Base-by-base conservation (phyloP, 64 coral and sea anemone genomes). In the Pocillopora damicornis region DNA sequence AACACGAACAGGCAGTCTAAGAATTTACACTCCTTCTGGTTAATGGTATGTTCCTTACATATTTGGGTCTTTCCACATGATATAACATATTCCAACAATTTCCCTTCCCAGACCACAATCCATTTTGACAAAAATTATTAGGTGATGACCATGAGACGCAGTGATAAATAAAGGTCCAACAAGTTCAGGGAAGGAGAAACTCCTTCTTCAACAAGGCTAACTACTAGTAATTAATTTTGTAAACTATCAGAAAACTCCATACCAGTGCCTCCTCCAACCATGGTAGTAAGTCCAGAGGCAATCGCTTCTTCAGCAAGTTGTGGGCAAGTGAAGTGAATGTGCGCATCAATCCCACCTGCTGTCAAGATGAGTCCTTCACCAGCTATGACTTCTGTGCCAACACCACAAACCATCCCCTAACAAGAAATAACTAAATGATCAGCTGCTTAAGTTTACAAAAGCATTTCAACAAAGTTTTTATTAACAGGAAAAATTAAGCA, bases 221-320 rank as follows among this genome's bases (percentile, higher is more conserved):
- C 63, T 22, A 66, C 20, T 4, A 18, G 5, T 18, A 3, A 18
- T 22, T 20, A 20, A 26, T 25, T 7, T n/a, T 69, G 8, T 69
- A 22, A 30, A 1, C 0, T 71, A 13, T 15, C 11, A 20, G 0
- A 5, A 37, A 13, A 9, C 15, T 79, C 12, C 20, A 30, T 79
- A 94, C 88, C 92, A 90, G 88, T 94, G 73, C 88, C 88, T n/a
- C 92, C 92, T 45, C 92, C 88, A 35, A 94, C 82, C 92, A 94
- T 94, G 9, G 92, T 94, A 0, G 92, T 94, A 35, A 94, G 81
- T 13, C 92, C 92, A n/a, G 92, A 94, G 9, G 92, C 92, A 15
- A 94, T 94, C 0, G 92, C 88, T 72, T 94, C 92, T 45, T 90
- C 88, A 2, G 92, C 92, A 76, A 94, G 92, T 88, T 94, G 92